Evolutionary conservation across 2,888 invertebrate species (phyloP).

Genomic region (Coelogynopora nodosa): DNA sequence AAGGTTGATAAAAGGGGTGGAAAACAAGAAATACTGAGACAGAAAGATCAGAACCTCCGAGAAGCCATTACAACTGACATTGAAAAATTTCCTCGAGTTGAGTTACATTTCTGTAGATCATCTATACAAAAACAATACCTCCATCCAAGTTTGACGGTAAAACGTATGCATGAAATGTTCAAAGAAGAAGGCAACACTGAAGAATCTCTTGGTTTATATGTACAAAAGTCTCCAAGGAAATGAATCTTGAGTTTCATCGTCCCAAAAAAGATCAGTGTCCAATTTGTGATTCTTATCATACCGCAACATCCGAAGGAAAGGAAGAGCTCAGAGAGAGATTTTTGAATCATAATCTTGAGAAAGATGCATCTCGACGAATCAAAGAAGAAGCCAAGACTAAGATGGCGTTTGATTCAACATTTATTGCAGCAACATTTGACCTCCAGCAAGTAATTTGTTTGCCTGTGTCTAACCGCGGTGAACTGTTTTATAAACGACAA

Average conservation of each 20-base stretch:
- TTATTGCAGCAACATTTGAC: background rate
- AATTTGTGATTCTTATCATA: background rate
- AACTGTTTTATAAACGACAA: background rate
- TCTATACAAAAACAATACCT: background rate
- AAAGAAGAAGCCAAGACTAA: background rate
- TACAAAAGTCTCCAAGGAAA: background rate
- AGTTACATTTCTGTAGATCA: background rate
- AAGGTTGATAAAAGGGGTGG: background rate
- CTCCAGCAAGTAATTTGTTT: background rate
- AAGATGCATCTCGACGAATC: background rate
- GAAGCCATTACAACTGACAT: background rate
- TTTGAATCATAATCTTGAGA: background rate
- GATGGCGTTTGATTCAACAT: background rate
- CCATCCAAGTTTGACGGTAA: background rate
- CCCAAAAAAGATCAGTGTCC: background rate
- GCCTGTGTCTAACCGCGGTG: background rate
- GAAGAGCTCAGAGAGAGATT: background rate
- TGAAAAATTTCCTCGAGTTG: background rate
- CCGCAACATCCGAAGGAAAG: background rate
- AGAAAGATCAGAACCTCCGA: no score
- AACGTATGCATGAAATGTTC: background rate
- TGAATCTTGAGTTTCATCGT: background rate
- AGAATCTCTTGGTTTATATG: background rate
- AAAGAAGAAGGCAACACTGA: background rate
- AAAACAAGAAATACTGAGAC: background rate